Conservation (phyloP, 2,888 invertebrate species). For the Ormia ochracea region DNA sequence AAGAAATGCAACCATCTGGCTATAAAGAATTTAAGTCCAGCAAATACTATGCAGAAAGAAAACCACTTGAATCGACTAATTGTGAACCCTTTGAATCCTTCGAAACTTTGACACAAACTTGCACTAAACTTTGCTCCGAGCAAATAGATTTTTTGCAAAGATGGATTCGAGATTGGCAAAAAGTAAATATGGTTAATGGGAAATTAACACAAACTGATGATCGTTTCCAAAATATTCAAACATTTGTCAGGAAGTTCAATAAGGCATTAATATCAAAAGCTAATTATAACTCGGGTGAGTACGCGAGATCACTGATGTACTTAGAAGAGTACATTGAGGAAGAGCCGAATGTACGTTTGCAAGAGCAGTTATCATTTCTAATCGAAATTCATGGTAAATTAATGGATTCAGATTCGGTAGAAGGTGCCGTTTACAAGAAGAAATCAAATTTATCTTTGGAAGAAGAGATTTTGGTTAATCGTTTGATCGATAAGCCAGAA, state of each 20-base stretch:
- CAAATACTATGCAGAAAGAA: conserved; percentile 66
- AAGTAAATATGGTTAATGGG: conserved; percentile 65
- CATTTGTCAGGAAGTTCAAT: conserved; percentile 79
- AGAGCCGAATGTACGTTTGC: conserved; percentile 77
- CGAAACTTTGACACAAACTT: conserved; percentile 74
- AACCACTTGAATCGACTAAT: not conserved
- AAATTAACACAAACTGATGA: conserved; percentile 73
- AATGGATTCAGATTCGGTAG: conserved; percentile 93
- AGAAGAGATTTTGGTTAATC: conserved; percentile 90
- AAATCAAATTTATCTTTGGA: conserved; percentile 86
- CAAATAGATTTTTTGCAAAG: conserved; percentile 86
- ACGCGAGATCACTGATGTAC: conserved; percentile 86
- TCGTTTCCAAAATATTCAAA: conserved; percentile 68
- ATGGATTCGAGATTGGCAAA: conserved; percentile 82
- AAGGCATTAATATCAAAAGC: conserved; percentile 84
- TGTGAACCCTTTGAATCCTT: conserved; percentile 58
- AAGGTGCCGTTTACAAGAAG: conserved; percentile 86
- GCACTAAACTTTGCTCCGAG: conserved; percentile 84
- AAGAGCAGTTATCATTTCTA: conserved; percentile 81
- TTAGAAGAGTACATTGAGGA: conserved; percentile 84
- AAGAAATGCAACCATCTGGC: conserved; percentile 61
- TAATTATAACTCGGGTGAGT: conserved; percentile 85
- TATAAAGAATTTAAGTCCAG: conserved; percentile 69
- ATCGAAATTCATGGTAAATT: conserved; percentile 90
- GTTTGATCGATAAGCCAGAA: conserved; percentile 87